phyloP scores from a whole-genome alignment of 2,113 vertebrate species.

The Solea senegalensis region DNA sequence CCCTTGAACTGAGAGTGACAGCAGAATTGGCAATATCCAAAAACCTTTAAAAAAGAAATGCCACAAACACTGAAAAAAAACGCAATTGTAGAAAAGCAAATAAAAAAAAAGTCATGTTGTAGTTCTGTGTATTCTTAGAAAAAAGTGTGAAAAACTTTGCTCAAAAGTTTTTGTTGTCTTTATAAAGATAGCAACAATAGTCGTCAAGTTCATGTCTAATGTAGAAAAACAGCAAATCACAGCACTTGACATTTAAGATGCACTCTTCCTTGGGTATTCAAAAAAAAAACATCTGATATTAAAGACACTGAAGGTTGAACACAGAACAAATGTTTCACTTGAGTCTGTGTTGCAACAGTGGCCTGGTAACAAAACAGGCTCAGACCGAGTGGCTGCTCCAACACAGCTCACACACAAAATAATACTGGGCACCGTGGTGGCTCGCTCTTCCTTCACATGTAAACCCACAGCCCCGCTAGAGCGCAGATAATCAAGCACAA shows the following conservation, averaged over 20 bases:
- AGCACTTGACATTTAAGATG: slow-evolving; percentile 78
- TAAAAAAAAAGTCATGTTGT: slow-evolving; percentile 27
- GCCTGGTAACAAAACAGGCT: slow-evolving; percentile 45
- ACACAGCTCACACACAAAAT: slow-evolving; percentile 41
- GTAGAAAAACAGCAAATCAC: slow-evolving; percentile 76
- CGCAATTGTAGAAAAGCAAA: slow-evolving; percentile 64
- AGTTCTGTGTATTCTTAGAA: slow-evolving; percentile 64
- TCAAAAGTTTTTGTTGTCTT: slow-evolving; percentile 26
- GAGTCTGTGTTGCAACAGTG: slow-evolving; percentile 44
- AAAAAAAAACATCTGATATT: slow-evolving; percentile 52
- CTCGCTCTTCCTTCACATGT: slow-evolving; percentile 61
- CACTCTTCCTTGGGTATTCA: slow-evolving; percentile 50
- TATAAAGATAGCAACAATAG: slow-evolving; percentile 63
- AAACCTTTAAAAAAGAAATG: slow-evolving; percentile 55
- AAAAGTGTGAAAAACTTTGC: slow-evolving; percentile 57
- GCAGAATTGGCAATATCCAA: slow-evolving; percentile 67
- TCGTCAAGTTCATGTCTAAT: slow-evolving; percentile 70
- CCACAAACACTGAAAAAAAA: slow-evolving; percentile 52
- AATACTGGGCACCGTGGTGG: slow-evolving; percentile 74
- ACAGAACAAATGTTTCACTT: slow-evolving; percentile 49
- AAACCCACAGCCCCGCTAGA: slow-evolving; percentile 64
- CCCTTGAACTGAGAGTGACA: slow-evolving; percentile 78
- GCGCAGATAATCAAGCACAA: slow-evolving; percentile 59
- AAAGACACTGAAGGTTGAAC: slow-evolving; percentile 79
- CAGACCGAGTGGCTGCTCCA: slow-evolving; percentile 41